These are phyloP conservation scores for Tenualosa thibaudeaui DNA, from an alignment of 2,797 vertebrate genomes.

Conservation along the genomic window DNA sequence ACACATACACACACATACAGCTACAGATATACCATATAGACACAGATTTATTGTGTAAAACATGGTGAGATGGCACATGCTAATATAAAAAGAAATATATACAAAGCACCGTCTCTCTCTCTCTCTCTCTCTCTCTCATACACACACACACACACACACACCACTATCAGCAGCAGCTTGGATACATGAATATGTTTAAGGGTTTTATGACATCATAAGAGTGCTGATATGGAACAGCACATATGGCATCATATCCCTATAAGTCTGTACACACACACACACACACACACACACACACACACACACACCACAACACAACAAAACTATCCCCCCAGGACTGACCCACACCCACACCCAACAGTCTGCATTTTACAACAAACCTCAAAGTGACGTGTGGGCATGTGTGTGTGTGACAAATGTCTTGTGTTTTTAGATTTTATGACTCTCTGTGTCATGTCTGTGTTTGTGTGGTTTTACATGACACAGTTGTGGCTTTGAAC, in stretches of 20 bases:
- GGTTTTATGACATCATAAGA: slow-evolving; percentile 29
- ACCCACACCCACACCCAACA: neutral
- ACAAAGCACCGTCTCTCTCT: neutral
- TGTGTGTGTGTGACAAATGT: neutral
- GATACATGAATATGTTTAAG: neutral
- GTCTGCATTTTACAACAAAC: no score
- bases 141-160: neutral
- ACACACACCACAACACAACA: slow-evolving; percentile 46
- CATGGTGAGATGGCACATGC: no score
- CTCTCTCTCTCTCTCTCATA: neutral
- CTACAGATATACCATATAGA: no score
- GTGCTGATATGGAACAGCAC: slow-evolving; percentile 31
- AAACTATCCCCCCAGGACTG: no score
- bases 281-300: slow-evolving; percentile 45
- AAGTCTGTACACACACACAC: slow-evolving; percentile 26
- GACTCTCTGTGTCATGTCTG: neutral
- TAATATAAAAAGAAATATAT: neutral
- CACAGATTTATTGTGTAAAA: neutral
- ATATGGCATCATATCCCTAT: neutral
- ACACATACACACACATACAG: neutral
- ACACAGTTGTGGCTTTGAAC: no score
- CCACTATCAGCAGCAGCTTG: neutral
- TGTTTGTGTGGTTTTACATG: neutral
- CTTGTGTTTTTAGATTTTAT: no score
- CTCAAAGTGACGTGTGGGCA: neutral